Evolutionary conservation across 2,113 vertebrate species (phyloP).

Genomic region (Rhizomys pruinosus): DNA sequence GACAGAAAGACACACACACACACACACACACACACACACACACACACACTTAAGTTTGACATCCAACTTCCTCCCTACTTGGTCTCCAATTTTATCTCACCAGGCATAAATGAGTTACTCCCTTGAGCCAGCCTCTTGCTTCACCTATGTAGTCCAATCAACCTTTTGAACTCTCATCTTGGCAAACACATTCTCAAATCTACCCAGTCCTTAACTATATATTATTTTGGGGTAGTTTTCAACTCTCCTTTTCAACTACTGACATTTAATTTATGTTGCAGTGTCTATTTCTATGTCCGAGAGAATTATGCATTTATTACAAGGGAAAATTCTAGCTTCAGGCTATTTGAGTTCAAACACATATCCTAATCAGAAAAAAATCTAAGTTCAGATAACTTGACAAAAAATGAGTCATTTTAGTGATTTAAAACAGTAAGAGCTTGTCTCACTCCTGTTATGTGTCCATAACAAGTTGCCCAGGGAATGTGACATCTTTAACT

Average conservation of each 20-base stretch:
- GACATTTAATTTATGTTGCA: not conserved
- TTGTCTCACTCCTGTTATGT: not conserved
- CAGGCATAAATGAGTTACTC: constrained; percentile 4
- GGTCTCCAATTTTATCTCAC: not conserved
- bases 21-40: not conserved
- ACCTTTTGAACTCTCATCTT: not conserved
- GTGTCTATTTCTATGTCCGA: not conserved
- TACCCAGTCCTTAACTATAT: not conserved
- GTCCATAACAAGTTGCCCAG: not conserved
- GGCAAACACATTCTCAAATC: constrained; percentile 18
- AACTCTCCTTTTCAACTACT: not conserved
- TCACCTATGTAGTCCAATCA: not conserved
- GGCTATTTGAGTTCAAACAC: not conserved
- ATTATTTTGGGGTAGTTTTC: constrained; percentile 4
- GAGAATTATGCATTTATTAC: constrained; percentile 4
- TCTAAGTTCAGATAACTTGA: not conserved
- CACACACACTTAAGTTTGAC: not conserved
- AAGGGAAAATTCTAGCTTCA: not conserved
- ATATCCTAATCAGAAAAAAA: not conserved
- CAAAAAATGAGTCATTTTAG: not conserved
- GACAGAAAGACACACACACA: too few relatives aligned
- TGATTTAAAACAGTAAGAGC: not conserved
- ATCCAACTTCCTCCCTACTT: not conserved
- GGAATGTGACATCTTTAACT: not conserved
- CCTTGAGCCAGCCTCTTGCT: not conserved